These are phyloP conservation scores for Spea multiplicata DNA, from an alignment of 2,113 vertebrate species.

Conservation along the genomic window DNA sequence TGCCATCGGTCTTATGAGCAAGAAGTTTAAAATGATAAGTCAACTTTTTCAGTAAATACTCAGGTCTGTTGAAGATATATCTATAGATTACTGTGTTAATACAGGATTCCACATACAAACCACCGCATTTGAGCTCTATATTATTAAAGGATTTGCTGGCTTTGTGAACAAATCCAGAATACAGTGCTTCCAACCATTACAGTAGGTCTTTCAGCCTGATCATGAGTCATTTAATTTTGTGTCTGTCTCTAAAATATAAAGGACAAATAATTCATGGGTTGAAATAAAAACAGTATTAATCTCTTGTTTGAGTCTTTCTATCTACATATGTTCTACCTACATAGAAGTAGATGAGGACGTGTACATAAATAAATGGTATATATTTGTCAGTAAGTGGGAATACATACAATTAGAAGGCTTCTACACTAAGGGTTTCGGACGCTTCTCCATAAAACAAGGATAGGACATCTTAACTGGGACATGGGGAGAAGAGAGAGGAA, in stretches of 20 bases:
- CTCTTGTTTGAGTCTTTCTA: no score
- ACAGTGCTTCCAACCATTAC: not conserved
- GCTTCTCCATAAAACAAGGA: no score
- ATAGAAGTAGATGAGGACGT: no score
- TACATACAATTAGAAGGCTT: no score
- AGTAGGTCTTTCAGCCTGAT: not conserved
- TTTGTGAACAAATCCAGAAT: slow-evolving; percentile 18
- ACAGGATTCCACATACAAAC: slow-evolving; percentile 18
- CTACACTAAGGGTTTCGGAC: no score
- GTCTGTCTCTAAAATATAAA: not conserved
- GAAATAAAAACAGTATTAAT: not conserved
- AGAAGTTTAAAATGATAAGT: slow-evolving; percentile 7
- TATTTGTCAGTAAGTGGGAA: no score
- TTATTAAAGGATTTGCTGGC: slow-evolving; percentile 35
- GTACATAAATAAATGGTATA: no score
- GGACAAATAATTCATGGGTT: not conserved
- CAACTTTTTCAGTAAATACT: slow-evolving; percentile 5
- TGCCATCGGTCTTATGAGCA: not conserved
- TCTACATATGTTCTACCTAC: no score
- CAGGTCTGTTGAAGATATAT: slow-evolving; percentile 11
- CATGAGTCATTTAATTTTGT: not conserved
- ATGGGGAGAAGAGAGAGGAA: no score
- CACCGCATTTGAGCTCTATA: slow-evolving; percentile 12
- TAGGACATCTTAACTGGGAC: no score
- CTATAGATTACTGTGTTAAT: slow-evolving; percentile 15